Base-by-base conservation (phyloP, 2,113 vertebrate species). In the Chaetops frenatus region DNA sequence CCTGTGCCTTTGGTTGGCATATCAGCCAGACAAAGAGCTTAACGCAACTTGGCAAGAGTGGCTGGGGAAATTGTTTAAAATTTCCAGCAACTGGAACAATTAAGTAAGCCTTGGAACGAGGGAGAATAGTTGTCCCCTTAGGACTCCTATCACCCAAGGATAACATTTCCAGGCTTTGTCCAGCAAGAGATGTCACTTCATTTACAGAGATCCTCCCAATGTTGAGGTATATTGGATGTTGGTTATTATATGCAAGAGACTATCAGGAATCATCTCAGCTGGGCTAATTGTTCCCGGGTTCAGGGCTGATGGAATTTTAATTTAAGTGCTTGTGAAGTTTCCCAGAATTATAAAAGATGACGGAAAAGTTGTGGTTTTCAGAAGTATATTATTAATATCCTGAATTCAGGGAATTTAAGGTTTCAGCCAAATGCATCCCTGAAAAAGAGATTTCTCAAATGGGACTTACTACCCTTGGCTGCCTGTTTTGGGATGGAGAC, bases 1-100 rank as follows among this genome's bases (percentile, higher is more conserved):
- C 36, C 92, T 6, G 84, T 74, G 95, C 96, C 95, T 95, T 93
- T 92, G 94, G 78, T 92, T 96, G 97, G 97, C 84, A 35, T 95
- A 95, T 96, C 96, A 96, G 94, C 45, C 93, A 96, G 95, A 97
- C 95, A 96, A 97, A 97, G 96, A 66, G 95, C 93, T 96, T 95
- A 97, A 94, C 60, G 4, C 86, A 48, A 81, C 96, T 94, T 95
- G 96, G 97, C 93, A 91, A 91, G 20, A 47, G 92, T 1, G 56
- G 53, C 86, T 65, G 79, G 94, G 95, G 95, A 90, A 95, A 93
- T 40, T 33, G 94, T 79, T 92, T 69, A 90, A 96, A 92, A 93
- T 96, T 96, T 95, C 85, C 85, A 95, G 97, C 95, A 60, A 96
- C 88, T 86, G 92, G 88, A 97, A 95, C 95, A 96, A 97, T 97